phyloP scores from a whole-genome alignment of 2,113 vertebrate species.

The Cyanoderma ruficeps region DNA sequence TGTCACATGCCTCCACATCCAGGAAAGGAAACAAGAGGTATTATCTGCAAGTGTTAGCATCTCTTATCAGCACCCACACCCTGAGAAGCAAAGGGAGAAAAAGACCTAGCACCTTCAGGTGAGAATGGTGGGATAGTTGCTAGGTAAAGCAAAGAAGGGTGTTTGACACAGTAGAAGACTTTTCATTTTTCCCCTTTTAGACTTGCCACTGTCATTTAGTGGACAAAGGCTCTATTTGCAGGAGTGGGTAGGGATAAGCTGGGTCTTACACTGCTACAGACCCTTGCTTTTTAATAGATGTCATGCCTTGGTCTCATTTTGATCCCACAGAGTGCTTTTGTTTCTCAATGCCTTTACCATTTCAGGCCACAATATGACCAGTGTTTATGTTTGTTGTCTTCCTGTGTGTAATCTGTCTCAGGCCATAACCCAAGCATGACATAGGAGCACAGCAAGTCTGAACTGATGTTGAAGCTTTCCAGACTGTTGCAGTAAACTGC shows the following conservation, averaged over 20 bases:
- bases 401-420: not conserved
- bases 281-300: not conserved
- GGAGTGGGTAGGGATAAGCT: accelerated
- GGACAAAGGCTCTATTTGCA: not conserved
- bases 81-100: not conserved
- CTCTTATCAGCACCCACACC: not conserved
- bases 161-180: not conserved
- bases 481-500: constrained; percentile 20
- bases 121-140: not conserved
- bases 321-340: not conserved
- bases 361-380: not conserved
- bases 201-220: not conserved
- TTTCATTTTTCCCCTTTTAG: not conserved
- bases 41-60: not conserved
- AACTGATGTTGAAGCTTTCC: constrained; percentile 5
- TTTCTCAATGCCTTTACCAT: not conserved
- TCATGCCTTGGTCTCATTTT: not conserved
- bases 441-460: not conserved
- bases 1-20: not conserved
- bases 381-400: constrained; percentile 8
- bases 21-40: not conserved
- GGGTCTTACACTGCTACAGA: not conserved
- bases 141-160: not conserved
- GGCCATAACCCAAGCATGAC: not conserved
- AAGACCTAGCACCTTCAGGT: not conserved